phyloP scores from a whole-genome alignment of 2,888 invertebrate species.

The Pristionchus exspectatus region DNA sequence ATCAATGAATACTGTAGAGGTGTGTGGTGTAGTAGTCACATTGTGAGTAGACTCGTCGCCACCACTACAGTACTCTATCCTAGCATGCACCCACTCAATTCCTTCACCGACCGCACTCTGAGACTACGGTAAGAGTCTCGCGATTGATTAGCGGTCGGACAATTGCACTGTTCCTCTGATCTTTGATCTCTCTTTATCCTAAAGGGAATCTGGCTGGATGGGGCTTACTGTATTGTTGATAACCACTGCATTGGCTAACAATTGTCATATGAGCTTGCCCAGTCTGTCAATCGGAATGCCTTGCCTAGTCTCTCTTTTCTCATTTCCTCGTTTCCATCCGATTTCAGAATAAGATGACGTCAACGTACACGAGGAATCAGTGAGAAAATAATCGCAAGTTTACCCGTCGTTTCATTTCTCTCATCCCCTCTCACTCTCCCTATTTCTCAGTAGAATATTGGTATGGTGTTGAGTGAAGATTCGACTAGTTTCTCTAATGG shows the following conservation, averaged over 20 bases:
- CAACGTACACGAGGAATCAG: neutral
- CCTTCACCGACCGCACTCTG: neutral
- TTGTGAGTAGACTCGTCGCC: neutral
- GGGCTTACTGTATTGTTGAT: neutral
- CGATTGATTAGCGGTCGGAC: constrained; percentile 40
- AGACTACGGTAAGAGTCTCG: constrained; percentile 44
- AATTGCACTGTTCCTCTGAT: constrained; percentile 26
- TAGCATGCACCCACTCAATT: neutral
- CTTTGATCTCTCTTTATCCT: constrained; percentile 24
- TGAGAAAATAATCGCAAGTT: constrained; percentile 45
- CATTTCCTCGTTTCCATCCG: constrained; percentile 40
- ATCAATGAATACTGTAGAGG: neutral
- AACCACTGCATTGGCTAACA: neutral
- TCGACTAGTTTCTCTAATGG: neutral
- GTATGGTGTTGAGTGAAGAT: neutral
- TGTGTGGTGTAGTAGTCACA: constrained; percentile 8
- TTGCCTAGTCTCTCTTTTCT: neutral
- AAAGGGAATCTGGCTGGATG: constrained; percentile 1
- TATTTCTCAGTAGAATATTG: neutral
- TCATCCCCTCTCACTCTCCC: constrained; percentile 27
- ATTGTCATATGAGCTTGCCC: neutral
- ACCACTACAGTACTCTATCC: constrained; percentile 18
- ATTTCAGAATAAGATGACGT: constrained; percentile 25
- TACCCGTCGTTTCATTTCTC: constrained; percentile 44
- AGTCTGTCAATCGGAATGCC: constrained; percentile 21